Base-by-base conservation (phyloP, 2,888 invertebrate species). In the Dryocosmus kuriphilus region DNA sequence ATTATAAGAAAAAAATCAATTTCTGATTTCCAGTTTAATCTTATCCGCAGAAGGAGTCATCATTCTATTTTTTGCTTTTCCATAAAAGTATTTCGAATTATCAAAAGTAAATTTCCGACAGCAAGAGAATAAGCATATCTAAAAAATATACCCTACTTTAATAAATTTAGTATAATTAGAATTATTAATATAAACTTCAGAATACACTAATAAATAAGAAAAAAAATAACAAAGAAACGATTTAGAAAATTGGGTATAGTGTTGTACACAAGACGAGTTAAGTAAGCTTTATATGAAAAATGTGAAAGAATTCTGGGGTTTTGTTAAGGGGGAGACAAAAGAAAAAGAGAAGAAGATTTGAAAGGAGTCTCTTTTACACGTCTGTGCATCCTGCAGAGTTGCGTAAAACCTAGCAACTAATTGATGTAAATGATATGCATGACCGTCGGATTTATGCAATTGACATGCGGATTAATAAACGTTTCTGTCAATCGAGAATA, bases 351-450 rank as follows among this genome's bases (percentile, higher is more conserved):
- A 71, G 30, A 51, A 27, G 27, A 46, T 51, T 71, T 32, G 5
- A 71, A 51, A 51, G 46, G 22, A 38, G 67, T 67, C 24, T 67
- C 27, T 46, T 46, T 67, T 46, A 67, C 67, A 46, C 30, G 67
- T 19, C 41, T 6, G 41, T 67, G 24, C 27, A 41, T 67, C 24
- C 46, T 24, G 2, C 32, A 75, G 19, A 62, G 74, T 78, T 76
- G 75, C 78, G 61, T 65, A 76, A 78, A 78, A 38, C 61, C 51
- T 46, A 60, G 74, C 27, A 67, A 41, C 57, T 78, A 75, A 78
- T 78, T 75, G 67, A 71, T 67, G 63, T 61, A 67, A 80, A 77
- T 75, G 19, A 57, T 65, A 80, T 63, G 46, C 55, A 55, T 38
- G 55, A 24, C 71, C 35, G 35, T 60, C 46, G 55, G 74, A 80